Evolutionary conservation across 1,140 invertebrate species (phyloP).

Genomic region (Listronotus oregonensis): DNA sequence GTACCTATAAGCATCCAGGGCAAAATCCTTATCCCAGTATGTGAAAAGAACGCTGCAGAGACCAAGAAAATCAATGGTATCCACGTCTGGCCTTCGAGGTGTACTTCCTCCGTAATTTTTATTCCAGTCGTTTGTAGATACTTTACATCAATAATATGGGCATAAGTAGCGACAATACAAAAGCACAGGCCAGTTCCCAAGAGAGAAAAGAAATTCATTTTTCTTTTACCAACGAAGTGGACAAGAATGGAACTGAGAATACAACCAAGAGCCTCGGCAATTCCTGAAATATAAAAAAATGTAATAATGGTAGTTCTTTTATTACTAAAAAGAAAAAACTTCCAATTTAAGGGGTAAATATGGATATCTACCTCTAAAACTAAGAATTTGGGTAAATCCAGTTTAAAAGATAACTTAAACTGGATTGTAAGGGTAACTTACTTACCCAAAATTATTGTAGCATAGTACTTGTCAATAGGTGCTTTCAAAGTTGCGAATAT

Average conservation of each 20-base stretch:
- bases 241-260: conserved; percentile 67
- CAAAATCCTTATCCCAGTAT: conserved; percentile 70
- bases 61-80: conserved; percentile 70
- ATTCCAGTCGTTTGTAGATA: conserved; percentile 54
- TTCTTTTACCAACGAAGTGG: conserved; percentile 72
- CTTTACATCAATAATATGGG: conserved; percentile 53
- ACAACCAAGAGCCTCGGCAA: conserved; percentile 69
- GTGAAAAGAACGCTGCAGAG: conserved; percentile 68
- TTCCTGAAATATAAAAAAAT: conserved; percentile 54
- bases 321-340: too few relatives aligned
- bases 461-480: conserved; percentile 74
- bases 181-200: conserved; percentile 67
- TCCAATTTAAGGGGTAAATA: too few relatives aligned
- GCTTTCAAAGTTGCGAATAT: conserved; percentile 73
- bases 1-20: conserved; percentile 78
- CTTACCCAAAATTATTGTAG: conserved; percentile 67
- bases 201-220: conserved; percentile 69
- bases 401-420: too few relatives aligned
- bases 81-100: conserved; percentile 61
- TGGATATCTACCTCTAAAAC: too few relatives aligned
- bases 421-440: conserved; percentile 41
- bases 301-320: too few relatives aligned
- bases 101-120: conserved; percentile 62
- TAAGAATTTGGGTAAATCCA: too few relatives aligned
- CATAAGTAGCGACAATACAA: conserved; percentile 63